phyloP scores from a whole-genome alignment of 2,888 invertebrate species.

The Drosophila mettleri region DNA sequence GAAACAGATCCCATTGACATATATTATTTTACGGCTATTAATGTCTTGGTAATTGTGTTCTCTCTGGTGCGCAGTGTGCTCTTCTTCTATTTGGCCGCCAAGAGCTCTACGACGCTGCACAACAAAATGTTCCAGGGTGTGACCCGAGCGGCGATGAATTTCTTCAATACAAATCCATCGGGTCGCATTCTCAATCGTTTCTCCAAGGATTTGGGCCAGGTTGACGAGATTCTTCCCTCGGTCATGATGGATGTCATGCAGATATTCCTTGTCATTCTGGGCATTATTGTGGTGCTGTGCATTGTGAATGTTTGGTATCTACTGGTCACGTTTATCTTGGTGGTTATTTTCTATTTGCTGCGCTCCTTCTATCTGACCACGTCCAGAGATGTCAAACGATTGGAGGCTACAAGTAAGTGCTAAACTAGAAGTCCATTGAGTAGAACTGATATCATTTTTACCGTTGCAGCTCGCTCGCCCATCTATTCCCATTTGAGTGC shows the following conservation, averaged over 20 bases:
- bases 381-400: constrained; percentile 92
- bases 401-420: constrained; percentile 93
- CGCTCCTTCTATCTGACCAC: constrained; percentile 91
- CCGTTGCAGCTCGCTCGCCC: constrained; percentile 91
- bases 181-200: constrained; percentile 94
- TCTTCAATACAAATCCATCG: constrained; percentile 95
- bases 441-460: background rate
- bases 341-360: constrained; percentile 90
- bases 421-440: background rate
- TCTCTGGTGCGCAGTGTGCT: constrained; percentile 84
- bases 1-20: constrained; percentile 82
- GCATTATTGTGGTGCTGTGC: constrained; percentile 91
- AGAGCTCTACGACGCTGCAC: constrained; percentile 91
- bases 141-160: constrained; percentile 92
- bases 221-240: constrained; percentile 85
- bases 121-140: constrained; percentile 93
- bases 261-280: constrained; percentile 91
- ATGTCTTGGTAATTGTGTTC: constrained; percentile 84
- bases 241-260: constrained; percentile 86
- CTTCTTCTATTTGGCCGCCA: constrained; percentile 88
- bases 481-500: constrained; percentile 97
- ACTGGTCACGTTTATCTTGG: constrained; percentile 89
- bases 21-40: constrained; percentile 86
- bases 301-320: constrained; percentile 91
- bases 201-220: constrained; percentile 92